Conservation (phyloP, 1,140 invertebrate genomes). For the Pseudomyrmex sp. region DNA sequence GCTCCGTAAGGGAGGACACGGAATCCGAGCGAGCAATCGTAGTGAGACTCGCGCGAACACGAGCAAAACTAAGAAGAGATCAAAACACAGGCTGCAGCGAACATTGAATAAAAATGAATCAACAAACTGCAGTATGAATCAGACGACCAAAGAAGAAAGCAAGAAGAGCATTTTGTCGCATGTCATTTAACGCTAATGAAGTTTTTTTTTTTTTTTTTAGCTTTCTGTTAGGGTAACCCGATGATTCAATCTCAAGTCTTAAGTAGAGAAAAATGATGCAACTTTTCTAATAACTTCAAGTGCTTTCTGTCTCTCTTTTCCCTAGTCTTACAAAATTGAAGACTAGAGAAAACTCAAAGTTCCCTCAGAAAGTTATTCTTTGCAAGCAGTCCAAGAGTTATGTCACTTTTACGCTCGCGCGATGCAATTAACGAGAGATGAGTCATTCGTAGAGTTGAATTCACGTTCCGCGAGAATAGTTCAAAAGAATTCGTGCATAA, state of each 20-base stretch:
- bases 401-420: not conserved
- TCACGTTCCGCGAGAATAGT: not conserved
- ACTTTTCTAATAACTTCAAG: not conserved
- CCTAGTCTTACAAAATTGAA: not conserved
- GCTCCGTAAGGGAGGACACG: conserved; percentile 70
- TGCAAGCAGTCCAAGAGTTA: not conserved
- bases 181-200: not conserved
- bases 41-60: conserved; percentile 53
- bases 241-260: not conserved
- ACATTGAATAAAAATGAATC: not conserved
- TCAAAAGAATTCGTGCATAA: conserved; percentile 4
- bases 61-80: conserved; percentile 15
- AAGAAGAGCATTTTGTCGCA: not conserved
- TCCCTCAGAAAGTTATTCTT: not conserved
- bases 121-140: not conserved
- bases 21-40: conserved; percentile 63
- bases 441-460: not conserved
- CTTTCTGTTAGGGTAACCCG: not conserved
- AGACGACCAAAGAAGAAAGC: not conserved
- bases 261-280: not conserved
- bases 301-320: not conserved
- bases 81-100: not conserved
- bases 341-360: not conserved
- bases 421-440: not conserved
- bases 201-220: not conserved